phyloP scores from a whole-genome alignment of 1,140 invertebrate species.

The Drosophila repletoides region DNA sequence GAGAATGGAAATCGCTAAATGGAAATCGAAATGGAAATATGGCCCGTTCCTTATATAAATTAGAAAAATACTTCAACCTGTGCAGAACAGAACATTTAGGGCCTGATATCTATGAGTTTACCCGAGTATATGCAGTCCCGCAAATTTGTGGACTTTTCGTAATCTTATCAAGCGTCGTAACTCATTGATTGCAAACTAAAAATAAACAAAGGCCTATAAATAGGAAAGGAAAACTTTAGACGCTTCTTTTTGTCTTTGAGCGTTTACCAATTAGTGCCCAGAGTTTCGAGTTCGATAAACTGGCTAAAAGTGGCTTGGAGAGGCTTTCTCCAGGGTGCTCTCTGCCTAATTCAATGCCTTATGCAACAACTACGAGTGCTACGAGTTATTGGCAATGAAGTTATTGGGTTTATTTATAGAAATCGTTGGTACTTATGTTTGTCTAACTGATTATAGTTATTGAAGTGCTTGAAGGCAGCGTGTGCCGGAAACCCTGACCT shows the following conservation, averaged over 20 bases:
- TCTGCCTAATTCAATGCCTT: not conserved
- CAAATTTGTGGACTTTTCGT: conserved; percentile 43
- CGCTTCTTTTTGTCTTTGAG: conserved; percentile 44
- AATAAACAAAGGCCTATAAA: conserved; percentile 69
- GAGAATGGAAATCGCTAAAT: too few relatives aligned
- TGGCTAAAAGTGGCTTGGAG: conserved; percentile 10
- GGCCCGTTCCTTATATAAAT: conserved; percentile 17
- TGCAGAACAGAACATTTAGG: not conserved
- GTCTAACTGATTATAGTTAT: not conserved
- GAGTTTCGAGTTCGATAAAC: not conserved
- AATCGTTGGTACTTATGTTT: conserved; percentile 1
- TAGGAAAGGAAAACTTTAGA: conserved; percentile 44
- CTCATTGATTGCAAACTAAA: conserved; percentile 66
- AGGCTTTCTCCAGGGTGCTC: conserved; percentile 21
- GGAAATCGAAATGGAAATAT: not conserved
- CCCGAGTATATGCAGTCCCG: conserved; percentile 17
- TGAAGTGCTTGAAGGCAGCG: not conserved
- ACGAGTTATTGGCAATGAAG: conserved; percentile 23
- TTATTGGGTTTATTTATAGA: conserved; percentile 11
- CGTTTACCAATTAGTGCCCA: not conserved
- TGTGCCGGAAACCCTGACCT: not conserved
- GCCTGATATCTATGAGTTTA: conserved; percentile 34
- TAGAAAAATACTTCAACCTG: not conserved
- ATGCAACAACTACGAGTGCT: not conserved
- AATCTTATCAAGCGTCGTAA: conserved; percentile 57